These are phyloP conservation scores for Enchytraeus crypticus DNA, from an alignment of 2,888 invertebrate species.

Conservation along the genomic window DNA sequence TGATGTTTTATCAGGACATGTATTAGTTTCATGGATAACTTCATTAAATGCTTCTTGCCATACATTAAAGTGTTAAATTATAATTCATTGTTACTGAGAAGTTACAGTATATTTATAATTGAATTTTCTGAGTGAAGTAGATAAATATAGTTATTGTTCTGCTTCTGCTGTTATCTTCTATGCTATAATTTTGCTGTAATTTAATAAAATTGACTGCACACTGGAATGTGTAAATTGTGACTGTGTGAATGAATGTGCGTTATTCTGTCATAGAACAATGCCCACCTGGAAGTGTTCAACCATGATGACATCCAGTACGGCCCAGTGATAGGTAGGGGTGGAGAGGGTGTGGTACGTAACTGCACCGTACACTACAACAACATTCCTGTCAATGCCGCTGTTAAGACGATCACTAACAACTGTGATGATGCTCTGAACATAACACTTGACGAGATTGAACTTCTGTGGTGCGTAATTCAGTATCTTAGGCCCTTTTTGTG, in stretches of 20 bases:
- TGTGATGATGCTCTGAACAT: slow-evolving; percentile 24
- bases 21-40: too few species aligned
- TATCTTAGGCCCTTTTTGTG: too few species aligned
- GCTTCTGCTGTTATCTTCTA: background rate
- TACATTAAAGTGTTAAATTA: too few species aligned
- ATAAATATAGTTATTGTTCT: background rate
- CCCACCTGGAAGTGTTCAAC: slow-evolving; percentile 25
- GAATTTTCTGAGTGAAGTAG: background rate
- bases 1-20: too few species aligned
- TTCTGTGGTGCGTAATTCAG: slow-evolving; percentile 23
- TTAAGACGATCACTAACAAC: slow-evolving; percentile 24
- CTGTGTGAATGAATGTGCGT: too few species aligned
- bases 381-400: slow-evolving; percentile 26
- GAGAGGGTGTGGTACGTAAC: slow-evolving; percentile 24
- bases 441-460: slow-evolving; percentile 28
- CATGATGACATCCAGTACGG: slow-evolving; percentile 27
- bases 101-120: too few species aligned
- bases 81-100: too few species aligned
- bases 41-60: too few species aligned
- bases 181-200: background rate
- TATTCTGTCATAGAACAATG: too few species aligned
- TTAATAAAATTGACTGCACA: too few species aligned
- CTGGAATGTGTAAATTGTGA: too few species aligned
- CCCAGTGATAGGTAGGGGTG: slow-evolving; percentile 22
- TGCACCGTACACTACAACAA: slow-evolving; percentile 24